phyloP scores from a whole-genome alignment of 2,113 vertebrate species.

The Balaenoptera acutorostrata region DNA sequence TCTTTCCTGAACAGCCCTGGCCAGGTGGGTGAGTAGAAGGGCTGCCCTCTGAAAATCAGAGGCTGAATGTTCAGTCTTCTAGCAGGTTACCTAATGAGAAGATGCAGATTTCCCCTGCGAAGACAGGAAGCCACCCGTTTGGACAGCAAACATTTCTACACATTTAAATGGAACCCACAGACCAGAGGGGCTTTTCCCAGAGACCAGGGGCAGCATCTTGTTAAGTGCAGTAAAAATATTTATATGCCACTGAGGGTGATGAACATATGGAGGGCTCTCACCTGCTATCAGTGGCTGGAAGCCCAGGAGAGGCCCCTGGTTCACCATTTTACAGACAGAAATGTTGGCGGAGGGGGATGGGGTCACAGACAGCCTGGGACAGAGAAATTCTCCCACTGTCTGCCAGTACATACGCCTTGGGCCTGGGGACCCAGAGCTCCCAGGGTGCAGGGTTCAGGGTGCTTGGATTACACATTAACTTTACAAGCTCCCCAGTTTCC shows the following conservation, averaged over 20 bases:
- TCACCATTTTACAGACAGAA: not conserved
- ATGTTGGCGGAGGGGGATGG: not conserved
- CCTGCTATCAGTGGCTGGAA: not conserved
- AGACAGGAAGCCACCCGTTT: not conserved
- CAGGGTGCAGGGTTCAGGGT: not conserved
- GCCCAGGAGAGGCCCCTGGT: not conserved
- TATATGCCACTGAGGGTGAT: slow-evolving; percentile 31
- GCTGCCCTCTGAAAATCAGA: not conserved
- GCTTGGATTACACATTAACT: not conserved
- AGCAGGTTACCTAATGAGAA: not conserved
- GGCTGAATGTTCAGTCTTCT: not conserved
- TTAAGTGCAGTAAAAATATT: slow-evolving; percentile 60
- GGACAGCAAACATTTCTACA: not conserved
- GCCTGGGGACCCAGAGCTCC: not conserved
- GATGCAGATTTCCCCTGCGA: not conserved
- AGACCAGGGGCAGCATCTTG: slow-evolving; percentile 17
- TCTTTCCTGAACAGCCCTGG: not conserved
- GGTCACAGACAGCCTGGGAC: not conserved
- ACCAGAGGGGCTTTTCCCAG: slow-evolving; percentile 25
- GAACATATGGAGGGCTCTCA: not conserved
- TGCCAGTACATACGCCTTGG: too few relatives aligned
- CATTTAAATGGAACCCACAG: slow-evolving; percentile 37
- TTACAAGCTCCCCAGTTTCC: not conserved
- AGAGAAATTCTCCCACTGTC: not conserved
- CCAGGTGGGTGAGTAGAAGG: not conserved